A percentile compares a stretch with the other conserved stretches of the same genome.
phyloP scores from a whole-genome alignment of 2,888 invertebrate species.

The Colletes collaris region DNA sequence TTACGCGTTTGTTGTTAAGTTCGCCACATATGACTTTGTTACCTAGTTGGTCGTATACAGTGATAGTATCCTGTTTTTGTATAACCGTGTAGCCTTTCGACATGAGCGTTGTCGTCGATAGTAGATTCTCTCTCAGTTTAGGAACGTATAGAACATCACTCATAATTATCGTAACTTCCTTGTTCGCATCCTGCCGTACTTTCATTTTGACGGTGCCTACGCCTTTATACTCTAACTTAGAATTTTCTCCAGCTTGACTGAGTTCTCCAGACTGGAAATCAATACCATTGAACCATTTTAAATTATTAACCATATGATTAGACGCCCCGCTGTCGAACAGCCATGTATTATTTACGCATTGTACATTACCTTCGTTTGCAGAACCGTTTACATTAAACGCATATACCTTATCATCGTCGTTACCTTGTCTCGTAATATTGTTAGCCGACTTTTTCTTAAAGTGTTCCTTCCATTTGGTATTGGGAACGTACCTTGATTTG shows the following conservation, averaged over 20 bases:
- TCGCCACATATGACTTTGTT: no score
- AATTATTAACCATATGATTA: background rate
- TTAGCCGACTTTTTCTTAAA: no score
- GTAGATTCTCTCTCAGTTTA: background rate
- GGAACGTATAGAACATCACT: background rate
- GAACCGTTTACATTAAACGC: background rate
- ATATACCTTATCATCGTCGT: no score
- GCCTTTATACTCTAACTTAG: background rate
- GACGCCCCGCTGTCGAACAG: background rate
- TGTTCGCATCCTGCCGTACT: no score
- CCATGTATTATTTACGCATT: background rate
- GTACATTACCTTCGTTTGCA: background rate
- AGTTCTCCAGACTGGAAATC: background rate
- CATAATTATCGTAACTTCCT: no score
- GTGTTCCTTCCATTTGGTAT: no score
- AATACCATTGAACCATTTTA: background rate
- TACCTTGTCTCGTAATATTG: no score
- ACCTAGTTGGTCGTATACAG: no score
- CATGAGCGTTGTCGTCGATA: background rate
- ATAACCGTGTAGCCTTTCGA: background rate
- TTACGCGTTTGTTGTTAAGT: no score
- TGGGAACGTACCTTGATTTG: no score
- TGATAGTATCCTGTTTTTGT: no score
- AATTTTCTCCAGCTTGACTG: background rate
- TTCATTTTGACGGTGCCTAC: no score